Percentiles rank a stretch among this genome's conserved stretches.
These are phyloP conservation scores for Cirrhinus molitorella DNA, from an alignment of 2,797 vertebrate genomes.

Conservation along the genomic window DNA sequence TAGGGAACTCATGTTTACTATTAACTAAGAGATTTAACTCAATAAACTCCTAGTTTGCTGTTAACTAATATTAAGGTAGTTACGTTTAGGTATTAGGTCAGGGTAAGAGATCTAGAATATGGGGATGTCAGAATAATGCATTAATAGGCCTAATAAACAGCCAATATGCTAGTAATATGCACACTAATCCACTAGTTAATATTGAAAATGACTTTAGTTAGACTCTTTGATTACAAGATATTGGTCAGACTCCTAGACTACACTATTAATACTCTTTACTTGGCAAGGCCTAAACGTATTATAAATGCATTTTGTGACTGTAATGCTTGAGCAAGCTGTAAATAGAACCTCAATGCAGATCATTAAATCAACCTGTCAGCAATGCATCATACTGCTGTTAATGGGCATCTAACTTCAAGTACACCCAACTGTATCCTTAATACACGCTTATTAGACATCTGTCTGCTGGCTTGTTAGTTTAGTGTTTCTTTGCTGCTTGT, in stretches of 20 bases:
- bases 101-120: background rate
- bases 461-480: constrained; percentile 24
- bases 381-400: constrained; percentile 75
- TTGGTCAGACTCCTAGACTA: too few species aligned
- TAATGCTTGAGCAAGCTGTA: constrained; percentile 66
- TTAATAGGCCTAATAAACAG: background rate
- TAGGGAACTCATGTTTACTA: too few species aligned
- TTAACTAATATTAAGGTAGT: too few species aligned
- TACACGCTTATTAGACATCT: constrained; percentile 20
- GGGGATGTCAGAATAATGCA: background rate
- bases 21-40: too few species aligned
- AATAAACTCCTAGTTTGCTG: too few species aligned
- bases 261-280: background rate
- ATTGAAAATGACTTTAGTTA: background rate
- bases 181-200: background rate
- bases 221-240: background rate
- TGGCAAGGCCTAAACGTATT: constrained; percentile 22
- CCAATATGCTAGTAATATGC: background rate
- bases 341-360: constrained; percentile 73
- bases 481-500: constrained; percentile 6
- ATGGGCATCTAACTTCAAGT: constrained; percentile 60
- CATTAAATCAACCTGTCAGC: constrained; percentile 73
- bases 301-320: constrained; percentile 57
- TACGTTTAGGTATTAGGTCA: background rate
- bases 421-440: constrained; percentile 32